phyloP scores from a whole-genome alignment of 2,113 vertebrate genomes.

The Symphodus melops region DNA sequence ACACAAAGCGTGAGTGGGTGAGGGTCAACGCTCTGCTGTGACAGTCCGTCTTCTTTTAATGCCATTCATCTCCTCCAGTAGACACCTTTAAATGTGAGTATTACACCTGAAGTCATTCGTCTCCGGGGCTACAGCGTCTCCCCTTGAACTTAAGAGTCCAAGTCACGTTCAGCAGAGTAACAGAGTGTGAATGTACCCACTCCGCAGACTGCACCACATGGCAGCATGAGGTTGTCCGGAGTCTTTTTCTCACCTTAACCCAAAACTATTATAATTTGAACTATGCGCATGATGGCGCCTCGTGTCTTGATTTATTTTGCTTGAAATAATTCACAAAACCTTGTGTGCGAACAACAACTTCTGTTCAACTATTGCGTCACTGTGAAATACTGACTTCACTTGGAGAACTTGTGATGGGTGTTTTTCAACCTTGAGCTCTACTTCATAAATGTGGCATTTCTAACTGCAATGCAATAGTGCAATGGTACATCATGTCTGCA shows the following conservation, averaged over 20 bases:
- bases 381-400: too few species aligned
- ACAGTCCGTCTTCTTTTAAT: conserved; percentile 9
- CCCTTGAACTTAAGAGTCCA: conserved; percentile 29
- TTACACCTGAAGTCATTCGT: conserved; percentile 36
- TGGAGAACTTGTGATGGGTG: too few species aligned
- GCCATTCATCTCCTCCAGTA: conserved; percentile 28
- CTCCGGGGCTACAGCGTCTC: conserved; percentile 11
- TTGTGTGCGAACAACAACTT: too few species aligned
- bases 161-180: neutral
- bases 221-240: neutral
- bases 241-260: neutral
- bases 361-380: too few species aligned
- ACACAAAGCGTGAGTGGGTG: conserved; percentile 9
- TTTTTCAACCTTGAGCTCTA: too few species aligned
- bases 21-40: conserved; percentile 27
- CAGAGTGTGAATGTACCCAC: neutral
- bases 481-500: too few species aligned
- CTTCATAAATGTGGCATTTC: too few species aligned
- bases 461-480: too few species aligned
- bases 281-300: neutral
- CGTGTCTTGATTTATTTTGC: neutral
- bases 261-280: neutral
- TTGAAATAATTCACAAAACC: too few species aligned
- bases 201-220: neutral
- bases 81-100: conserved; percentile 36